Evolutionary conservation across 2,113 vertebrate species (phyloP).

Genomic region (Corynorhinus townsendii): DNA sequence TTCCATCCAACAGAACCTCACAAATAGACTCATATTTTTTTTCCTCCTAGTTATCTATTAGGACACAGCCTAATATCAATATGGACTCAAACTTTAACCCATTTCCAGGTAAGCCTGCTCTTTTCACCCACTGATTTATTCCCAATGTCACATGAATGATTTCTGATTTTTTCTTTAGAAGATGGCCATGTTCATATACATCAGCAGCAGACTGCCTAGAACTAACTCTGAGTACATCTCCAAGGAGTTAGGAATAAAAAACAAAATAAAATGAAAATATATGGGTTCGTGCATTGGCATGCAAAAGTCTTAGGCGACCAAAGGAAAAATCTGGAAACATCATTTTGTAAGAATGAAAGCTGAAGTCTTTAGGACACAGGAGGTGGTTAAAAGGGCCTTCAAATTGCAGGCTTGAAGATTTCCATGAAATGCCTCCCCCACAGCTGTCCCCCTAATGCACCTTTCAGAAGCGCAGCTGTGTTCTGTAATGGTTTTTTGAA

Average conservation of each 20-base stretch:
- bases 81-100: background rate
- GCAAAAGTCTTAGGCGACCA: background rate
- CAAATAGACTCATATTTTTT: background rate
- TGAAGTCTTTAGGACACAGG: slow-evolving; percentile 20
- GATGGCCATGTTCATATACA: background rate
- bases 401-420: slow-evolving; percentile 51
- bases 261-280: background rate
- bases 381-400: slow-evolving; percentile 58
- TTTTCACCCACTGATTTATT: background rate
- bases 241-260: background rate
- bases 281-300: background rate
- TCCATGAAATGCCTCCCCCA: slow-evolving; percentile 28
- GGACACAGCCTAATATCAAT: background rate
- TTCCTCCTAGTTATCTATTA: background rate
- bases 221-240: background rate
- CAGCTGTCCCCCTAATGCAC: slow-evolving; percentile 47
- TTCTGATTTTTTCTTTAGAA: background rate
- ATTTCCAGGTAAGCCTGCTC: background rate
- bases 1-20: background rate
- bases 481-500: slow-evolving; percentile 53
- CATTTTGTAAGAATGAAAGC: slow-evolving; percentile 38
- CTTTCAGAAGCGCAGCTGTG: slow-evolving; percentile 31
- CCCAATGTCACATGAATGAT: background rate
- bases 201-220: background rate
- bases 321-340: background rate